Base-by-base conservation (phyloP, 2,113 vertebrate genomes). In the Neoarius graeffei region DNA sequence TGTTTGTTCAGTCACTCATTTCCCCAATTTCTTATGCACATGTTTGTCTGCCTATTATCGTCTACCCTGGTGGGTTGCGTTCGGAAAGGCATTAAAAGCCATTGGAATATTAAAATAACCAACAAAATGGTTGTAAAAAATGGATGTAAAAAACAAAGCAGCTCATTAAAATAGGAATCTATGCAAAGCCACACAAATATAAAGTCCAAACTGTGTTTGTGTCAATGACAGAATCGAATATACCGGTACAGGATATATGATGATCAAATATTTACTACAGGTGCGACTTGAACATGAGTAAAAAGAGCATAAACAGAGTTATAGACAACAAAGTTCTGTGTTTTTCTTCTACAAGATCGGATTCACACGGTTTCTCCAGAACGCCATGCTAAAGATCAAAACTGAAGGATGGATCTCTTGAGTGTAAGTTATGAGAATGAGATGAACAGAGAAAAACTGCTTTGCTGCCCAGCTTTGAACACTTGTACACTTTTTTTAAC, bases 401-500 rank as follows among this genome's bases (percentile, higher is more conserved):
- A 94, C 95, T 92, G 87, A 85, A 91, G 85, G 82, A 81, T 84
- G 89, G 88, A 93, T 95, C 94, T 95, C 94, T 91, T 92, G 95
- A 95, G 94, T 95, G 91, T 89, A 91, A 92, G 94, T 95, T 94
- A 94, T 93, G 92, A 95, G 94, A 95, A 95, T 95, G 93, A 94
- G 94, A 95, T 92, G 94, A 94, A 91, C 94, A 93, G 92, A 92
- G 91, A 91, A 92, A 91, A 92, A 94, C 91, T 93, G 94, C 92
- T 94, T 95, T 95, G 93, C 94, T 93, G 85, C 89, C 88, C 93
- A 92, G 94, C 95, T 98, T 98, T 98, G 95, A 97, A 97, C 96
- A 97, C 95, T 97, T 96, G 96, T 96, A 94, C 96, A 96, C 96
- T 98, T 98, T 97, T 73, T 81, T 42, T 35, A 35, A 82, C 57